Conservation (phyloP, 2,888 invertebrate species). For the Drosophila subquinaria region DNA sequence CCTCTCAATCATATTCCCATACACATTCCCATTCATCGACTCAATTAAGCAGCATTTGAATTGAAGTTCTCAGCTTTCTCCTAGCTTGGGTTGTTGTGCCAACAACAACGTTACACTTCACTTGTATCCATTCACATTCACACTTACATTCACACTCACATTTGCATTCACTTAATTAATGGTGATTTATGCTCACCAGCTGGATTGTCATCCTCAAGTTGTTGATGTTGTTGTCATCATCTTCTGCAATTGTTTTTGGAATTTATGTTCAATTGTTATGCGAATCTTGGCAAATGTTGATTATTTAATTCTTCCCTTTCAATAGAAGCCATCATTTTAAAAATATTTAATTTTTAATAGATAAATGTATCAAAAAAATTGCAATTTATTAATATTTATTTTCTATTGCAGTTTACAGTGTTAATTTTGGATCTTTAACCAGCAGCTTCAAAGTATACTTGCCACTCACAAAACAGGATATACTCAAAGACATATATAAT, state of each 20-base stretch:
- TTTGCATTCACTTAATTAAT: conserved; percentile 66
- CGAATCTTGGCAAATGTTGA: not conserved
- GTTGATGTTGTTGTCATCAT: conserved; percentile 21
- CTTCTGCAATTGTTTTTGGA: conserved; percentile 68
- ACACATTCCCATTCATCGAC: not conserved
- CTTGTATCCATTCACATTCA: conserved; percentile 40
- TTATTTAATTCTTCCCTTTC: not conserved
- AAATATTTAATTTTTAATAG: not conserved
- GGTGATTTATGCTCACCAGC: conserved; percentile 71
- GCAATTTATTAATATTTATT: not conserved
- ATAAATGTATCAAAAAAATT: not conserved
- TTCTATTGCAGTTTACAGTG: conserved; percentile 25
- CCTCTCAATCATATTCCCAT: not conserved
- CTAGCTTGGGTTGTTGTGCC: conserved; percentile 50
- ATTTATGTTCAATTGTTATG: conserved; percentile 32
- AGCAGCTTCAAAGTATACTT: conserved; percentile 27
- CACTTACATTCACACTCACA: not conserved
- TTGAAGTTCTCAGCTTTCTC: conserved; percentile 16
- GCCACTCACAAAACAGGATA: conserved; percentile 33
- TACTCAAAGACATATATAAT: conserved; percentile 34
- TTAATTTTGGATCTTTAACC: conserved; percentile 10
- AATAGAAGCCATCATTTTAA: not conserved
- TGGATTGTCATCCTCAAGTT: conserved; percentile 25
- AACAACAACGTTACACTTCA: conserved; percentile 69
- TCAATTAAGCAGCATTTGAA: conserved; percentile 3